Evolutionary conservation across 2,113 vertebrate species (phyloP), one percentile per base, ranked within the genome.

Genomic region (Struthidea cinerea): DNA sequence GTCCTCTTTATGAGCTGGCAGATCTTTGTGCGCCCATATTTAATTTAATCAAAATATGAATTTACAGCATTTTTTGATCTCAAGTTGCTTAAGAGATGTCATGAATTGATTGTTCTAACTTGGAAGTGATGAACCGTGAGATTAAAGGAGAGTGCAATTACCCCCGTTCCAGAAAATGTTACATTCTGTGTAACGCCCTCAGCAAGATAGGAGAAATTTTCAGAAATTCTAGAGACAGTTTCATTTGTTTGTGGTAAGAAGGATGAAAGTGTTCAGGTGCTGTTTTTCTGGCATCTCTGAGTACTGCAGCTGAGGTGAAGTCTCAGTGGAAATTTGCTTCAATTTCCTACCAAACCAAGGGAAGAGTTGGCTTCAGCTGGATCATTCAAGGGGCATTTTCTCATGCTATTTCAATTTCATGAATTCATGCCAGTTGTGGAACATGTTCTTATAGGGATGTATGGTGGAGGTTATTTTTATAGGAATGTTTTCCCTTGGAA

Each of bases 1-100:
- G 79, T 95, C 68, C 59, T 93, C 46, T 92, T 86, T 89, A 81
- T 84, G 93, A 78, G 13, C 65, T 93, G 88, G 79, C 83, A 91
- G 74, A 78, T 90, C 44, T 80, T 80, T 84, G 32, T 79, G 41
- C 49, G 57, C 73, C 41, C 60, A 2, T 78, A 53, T 81, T 84
- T 94, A 77, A 79, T 80, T 91, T 77, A 87, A 87, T 47, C 15
- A 37, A 89, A 84, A 57, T 47, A 44, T 3, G 46, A 53, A 78
- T 94, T 93, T 92, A 77, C 50, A 78, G 59, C 56, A 46, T 46
- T 90, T 84, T 37, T 90, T 86, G 32, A 67, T 86, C 78, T 27
- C 57, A 35, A 13, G 41, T 84, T 81, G 28, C 64, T 95, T 90
- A 60, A 70, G 91, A 78, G 76, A 67, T 88, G 42, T 76, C 23